Evolutionary conservation across 2,888 invertebrate species (phyloP).

Genomic region (Leptopterna dolabrata): DNA sequence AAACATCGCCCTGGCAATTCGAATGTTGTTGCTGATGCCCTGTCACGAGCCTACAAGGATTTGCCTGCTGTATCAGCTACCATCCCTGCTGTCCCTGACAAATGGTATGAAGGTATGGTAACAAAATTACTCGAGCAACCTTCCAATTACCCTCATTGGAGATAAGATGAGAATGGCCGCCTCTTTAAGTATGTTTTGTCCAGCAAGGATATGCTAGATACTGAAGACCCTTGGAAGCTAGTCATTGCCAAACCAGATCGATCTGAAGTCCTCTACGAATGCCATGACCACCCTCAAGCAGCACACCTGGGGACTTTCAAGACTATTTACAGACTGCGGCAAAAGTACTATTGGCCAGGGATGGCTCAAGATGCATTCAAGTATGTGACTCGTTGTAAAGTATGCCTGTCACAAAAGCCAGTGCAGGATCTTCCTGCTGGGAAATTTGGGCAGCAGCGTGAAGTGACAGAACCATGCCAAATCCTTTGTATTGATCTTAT

Average conservation of each 20-base stretch:
- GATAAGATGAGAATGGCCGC: too few relatives aligned
- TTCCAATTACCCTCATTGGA: too few relatives aligned
- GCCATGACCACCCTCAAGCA: too few relatives aligned
- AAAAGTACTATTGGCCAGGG: constrained; percentile 5
- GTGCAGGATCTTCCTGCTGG: not conserved
- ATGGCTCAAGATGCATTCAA: not conserved
- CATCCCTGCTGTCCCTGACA: too few relatives aligned
- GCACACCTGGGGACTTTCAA: not conserved
- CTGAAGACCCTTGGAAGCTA: too few relatives aligned
- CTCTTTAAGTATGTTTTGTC: too few relatives aligned
- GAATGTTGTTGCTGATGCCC: constrained; percentile 9
- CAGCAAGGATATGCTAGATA: too few relatives aligned
- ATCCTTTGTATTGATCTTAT: too few relatives aligned
- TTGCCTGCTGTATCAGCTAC: not conserved
- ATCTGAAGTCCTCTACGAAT: too few relatives aligned
- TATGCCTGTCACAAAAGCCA: not conserved
- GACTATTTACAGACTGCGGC: constrained; percentile 10
- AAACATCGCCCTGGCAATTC: constrained; percentile 24
- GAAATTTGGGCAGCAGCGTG: not conserved
- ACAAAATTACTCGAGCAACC: too few relatives aligned
- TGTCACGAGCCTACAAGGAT: not conserved
- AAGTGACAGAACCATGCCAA: constrained; percentile 55
- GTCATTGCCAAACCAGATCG: too few relatives aligned
- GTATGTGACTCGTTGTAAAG: not conserved
- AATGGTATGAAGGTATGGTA: too few relatives aligned